Conservation (phyloP, 2,888 invertebrate genomes). For the Ectemnius continuus region DNA sequence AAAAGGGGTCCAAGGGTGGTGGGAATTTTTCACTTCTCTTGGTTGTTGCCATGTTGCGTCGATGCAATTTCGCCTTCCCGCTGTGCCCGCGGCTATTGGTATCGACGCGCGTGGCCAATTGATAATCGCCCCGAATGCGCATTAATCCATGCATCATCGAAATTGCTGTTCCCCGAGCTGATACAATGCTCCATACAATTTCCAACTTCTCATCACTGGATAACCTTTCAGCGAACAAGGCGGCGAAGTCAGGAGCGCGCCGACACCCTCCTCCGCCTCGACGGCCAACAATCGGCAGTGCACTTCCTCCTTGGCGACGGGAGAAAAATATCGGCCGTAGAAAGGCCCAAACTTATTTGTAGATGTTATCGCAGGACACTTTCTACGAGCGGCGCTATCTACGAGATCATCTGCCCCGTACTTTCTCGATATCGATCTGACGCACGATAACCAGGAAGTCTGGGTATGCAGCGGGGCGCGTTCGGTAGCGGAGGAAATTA, state of each 20-base stretch:
- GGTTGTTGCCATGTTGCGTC: conserved; percentile 39
- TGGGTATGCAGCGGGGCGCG: conserved; percentile 11
- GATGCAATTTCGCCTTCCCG: conserved; percentile 47
- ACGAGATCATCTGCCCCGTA: conserved; percentile 28
- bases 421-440: conserved; percentile 44
- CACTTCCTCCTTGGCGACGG: conserved; percentile 21
- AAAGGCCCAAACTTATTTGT: conserved; percentile 40
- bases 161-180: conserved; percentile 65
- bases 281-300: conserved; percentile 41
- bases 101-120: conserved; percentile 70
- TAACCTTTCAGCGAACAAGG: background rate
- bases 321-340: conserved; percentile 42
- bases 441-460: conserved; percentile 28
- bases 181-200: conserved; percentile 39
- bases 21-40: conserved; percentile 34
- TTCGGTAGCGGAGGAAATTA: conserved; percentile 38
- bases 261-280: conserved; percentile 42
- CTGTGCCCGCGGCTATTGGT: conserved; percentile 52
- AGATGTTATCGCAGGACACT: conserved; percentile 37
- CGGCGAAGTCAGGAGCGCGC: conserved; percentile 35
- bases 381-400: conserved; percentile 26
- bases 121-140: conserved; percentile 67
- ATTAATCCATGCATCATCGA: conserved; percentile 63
- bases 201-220: background rate
- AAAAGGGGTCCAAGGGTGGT: conserved; percentile 7